Evolutionary conservation across 2,113 vertebrate species (phyloP), one percentile per base, ranked within the genome.

Genomic region (Pholis gunnellus): DNA sequence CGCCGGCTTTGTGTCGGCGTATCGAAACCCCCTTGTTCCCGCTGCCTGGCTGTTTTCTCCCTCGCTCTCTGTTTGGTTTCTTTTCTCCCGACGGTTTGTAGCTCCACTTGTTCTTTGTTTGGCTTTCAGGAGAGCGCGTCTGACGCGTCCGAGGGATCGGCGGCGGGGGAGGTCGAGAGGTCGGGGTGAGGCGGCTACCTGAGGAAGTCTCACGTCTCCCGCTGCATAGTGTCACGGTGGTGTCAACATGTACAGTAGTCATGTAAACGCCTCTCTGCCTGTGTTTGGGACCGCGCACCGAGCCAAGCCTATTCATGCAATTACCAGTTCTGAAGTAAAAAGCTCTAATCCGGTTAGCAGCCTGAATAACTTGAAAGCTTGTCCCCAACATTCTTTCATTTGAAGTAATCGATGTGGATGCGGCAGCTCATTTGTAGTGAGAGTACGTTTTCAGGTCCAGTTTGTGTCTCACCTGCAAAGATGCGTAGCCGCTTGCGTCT

Each of bases 401-500:
- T 82, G 0, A 72, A 61, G 57, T 66, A 6, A 46, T 79, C 48
- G 11, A 0, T 44, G 25, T 61, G 59, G 59, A 59, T 25, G 25
- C 66, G 64, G 65, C 8, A 27, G 20, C 18, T 73, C 48, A 71
- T 75, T 83, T 87, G 3, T 75, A 79, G 11, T 79, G 34, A 34
- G 82, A 65, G 11, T 70, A 20, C 0, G 68, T n/a, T 50, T 63
- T 0, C 22, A 15, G 27, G 36, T 69, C 48, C 10, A 27, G 9
- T 56, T 20, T 13, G 22, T 9, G 17, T 78, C 94, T 87, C 14
- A 96, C 95, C 95, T 92, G 95, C 87, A 83, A 95, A 95, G 82
- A 96, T 92, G 57, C 95, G 94, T 80, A 96, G 79, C 38, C 94
- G 93, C 64, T 95, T 96, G 83, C 92, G 94, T 67, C 92, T 88